These are phyloP conservation scores for Stenodema calcarata DNA, from an alignment of 2,888 invertebrate species.

Conservation along the genomic window DNA sequence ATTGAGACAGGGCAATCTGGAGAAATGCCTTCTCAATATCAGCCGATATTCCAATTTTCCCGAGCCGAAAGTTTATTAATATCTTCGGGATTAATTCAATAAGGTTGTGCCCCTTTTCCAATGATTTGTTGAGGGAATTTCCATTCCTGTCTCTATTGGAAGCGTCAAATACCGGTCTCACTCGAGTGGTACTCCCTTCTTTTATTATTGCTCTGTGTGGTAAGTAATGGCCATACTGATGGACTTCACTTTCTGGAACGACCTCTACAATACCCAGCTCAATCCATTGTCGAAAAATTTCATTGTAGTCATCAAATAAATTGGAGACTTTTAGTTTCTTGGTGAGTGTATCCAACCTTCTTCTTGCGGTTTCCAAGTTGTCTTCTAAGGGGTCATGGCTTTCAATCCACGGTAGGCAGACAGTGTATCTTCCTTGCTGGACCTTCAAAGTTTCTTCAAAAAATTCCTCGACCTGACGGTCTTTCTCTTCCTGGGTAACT, in stretches of 20 bases:
- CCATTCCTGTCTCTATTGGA: conserved; percentile 19
- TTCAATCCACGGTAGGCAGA: conserved; percentile 1
- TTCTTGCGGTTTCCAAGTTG: neutral
- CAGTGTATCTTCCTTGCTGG: neutral
- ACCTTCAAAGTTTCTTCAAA: conserved; percentile 1
- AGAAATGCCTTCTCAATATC: conserved; percentile 54
- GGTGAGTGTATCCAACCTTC: neutral
- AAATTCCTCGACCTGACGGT: conserved; percentile 5
- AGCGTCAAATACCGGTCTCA: conserved; percentile 13
- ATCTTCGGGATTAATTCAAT: conserved; percentile 56
- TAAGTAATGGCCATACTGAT: neutral
- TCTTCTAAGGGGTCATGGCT: neutral
- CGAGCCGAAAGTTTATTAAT: conserved; percentile 54
- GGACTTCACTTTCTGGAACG: conserved; percentile 1
- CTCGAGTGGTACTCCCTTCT: neutral
- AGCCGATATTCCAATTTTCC: conserved; percentile 53
- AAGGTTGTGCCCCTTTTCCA: conserved; percentile 56
- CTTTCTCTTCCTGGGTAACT: conserved; percentile 10
- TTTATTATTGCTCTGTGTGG: conserved; percentile 25
- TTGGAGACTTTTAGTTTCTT: neutral
- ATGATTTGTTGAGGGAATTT: conserved; percentile 55
- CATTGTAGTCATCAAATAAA: conserved; percentile 1
- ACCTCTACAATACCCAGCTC: neutral
- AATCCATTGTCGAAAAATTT: neutral
- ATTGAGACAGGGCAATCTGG: conserved; percentile 15